phyloP scores from a whole-genome alignment of 2,888 invertebrate genomes.

The Tigriopus californicus region DNA sequence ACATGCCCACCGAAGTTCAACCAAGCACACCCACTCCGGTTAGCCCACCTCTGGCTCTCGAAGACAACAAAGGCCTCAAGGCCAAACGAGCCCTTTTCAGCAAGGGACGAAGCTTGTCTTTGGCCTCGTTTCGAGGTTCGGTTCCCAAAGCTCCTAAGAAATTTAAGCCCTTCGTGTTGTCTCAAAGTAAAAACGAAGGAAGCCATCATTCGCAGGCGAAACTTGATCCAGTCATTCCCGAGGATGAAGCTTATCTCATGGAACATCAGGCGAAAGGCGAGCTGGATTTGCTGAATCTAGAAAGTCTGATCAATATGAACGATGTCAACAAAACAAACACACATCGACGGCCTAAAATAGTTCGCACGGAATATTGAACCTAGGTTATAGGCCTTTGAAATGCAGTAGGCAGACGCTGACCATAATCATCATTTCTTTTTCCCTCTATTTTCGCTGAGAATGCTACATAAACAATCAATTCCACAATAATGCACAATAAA shows the following conservation, averaged over 20 bases:
- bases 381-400: too few relatives aligned
- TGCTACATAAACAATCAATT: too few relatives aligned
- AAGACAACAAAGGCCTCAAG: slow-evolving; percentile 7
- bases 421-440: too few relatives aligned
- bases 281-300: slow-evolving; percentile 8
- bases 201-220: not conserved
- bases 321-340: slow-evolving; percentile 7
- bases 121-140: slow-evolving; percentile 9
- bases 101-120: slow-evolving; percentile 7
- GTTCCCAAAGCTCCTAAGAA: not conserved
- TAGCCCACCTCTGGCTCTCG: not conserved
- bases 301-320: slow-evolving; percentile 4
- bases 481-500: too few relatives aligned
- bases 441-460: too few relatives aligned
- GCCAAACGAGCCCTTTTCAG: slow-evolving; percentile 13
- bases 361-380: too few relatives aligned
- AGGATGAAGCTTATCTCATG: not conserved
- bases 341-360: not conserved
- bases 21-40: not conserved
- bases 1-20: not conserved
- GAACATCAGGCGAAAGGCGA: not conserved
- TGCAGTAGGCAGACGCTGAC: too few relatives aligned
- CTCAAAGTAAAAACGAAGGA: not conserved
- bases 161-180: not conserved
- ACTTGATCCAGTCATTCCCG: not conserved